These are phyloP conservation scores for Lagopus leucura DNA, from an alignment of 2,113 vertebrate species.

Conservation along the genomic window DNA sequence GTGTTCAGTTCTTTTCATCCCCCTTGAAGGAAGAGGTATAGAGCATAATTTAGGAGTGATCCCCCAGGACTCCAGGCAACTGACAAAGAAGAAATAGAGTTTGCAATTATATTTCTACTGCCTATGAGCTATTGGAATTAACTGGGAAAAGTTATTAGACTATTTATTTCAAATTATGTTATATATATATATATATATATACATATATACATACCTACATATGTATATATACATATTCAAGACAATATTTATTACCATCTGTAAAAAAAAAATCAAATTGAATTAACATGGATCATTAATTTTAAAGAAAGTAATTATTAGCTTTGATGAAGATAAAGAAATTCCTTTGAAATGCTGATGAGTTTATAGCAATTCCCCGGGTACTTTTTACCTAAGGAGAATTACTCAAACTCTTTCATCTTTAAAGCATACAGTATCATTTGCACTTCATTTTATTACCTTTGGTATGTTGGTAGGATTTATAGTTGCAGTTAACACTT, in stretches of 20 bases:
- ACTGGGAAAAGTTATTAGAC: background rate
- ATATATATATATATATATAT: no score
- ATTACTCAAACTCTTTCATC: background rate
- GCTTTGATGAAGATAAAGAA: background rate
- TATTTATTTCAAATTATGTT: background rate
- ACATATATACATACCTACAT: no score
- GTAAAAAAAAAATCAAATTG: background rate
- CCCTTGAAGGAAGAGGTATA: background rate
- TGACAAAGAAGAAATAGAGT: background rate
- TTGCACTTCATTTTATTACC: background rate
- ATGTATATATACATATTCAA: background rate
- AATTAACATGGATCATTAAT: background rate
- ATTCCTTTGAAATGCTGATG: conserved; percentile 3
- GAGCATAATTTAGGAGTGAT: background rate
- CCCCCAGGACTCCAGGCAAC: background rate
- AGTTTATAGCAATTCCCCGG: background rate
- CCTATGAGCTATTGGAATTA: background rate
- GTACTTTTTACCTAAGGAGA: background rate
- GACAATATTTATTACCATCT: background rate
- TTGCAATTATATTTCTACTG: background rate
- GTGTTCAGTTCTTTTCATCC: background rate
- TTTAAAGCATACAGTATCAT: background rate
- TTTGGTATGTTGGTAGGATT: background rate
- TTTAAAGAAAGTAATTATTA: background rate
- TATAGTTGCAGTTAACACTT: background rate